A percentile compares a stretch with the other conserved stretches of the same genome.
These are phyloP conservation scores for Agonopterix heracliana DNA, from an alignment of 2,888 invertebrate genomes.

Conservation along the genomic window DNA sequence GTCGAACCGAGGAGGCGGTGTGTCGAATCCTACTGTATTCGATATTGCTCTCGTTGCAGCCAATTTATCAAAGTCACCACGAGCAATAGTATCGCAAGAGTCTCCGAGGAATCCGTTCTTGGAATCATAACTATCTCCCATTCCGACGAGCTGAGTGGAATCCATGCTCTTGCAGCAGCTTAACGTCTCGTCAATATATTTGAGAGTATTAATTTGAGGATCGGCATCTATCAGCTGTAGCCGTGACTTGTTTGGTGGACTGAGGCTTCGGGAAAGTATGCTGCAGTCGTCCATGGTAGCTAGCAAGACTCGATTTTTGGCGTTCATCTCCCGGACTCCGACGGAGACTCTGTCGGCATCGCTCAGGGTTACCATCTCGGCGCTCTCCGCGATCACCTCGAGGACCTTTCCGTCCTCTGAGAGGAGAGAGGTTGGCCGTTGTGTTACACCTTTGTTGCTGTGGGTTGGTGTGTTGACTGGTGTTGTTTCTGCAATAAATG, in stretches of 20 bases:
- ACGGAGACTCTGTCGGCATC: conserved; percentile 63
- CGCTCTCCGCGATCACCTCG: conserved; percentile 81
- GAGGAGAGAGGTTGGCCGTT: conserved; percentile 79
- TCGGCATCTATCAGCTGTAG: conserved; percentile 65
- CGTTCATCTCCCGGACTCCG: conserved; percentile 64
- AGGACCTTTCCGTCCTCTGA: conserved; percentile 78
- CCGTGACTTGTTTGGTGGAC: conserved; percentile 61
- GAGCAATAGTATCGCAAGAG: conserved; percentile 65
- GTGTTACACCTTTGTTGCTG: conserved; percentile 44
- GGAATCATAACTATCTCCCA: conserved; percentile 70
- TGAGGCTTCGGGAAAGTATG: conserved; percentile 63
- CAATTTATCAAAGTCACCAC: conserved; percentile 55
- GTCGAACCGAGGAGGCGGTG: conserved; percentile 54
- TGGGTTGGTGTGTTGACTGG: conserved; percentile 68
- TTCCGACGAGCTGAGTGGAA: conserved; percentile 63
- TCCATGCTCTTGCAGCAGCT: conserved; percentile 70
- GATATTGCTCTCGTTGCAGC: conserved; percentile 39
- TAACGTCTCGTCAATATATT: conserved; percentile 77
- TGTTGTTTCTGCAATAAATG: conserved; percentile 55
- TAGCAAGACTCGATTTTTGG: conserved; percentile 66
- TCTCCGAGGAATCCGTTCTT: conserved; percentile 64
- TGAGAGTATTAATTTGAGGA: conserved; percentile 75
- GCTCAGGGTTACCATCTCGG: conserved; percentile 81
- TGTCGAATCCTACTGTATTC: conserved; percentile 47
- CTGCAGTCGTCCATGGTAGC: conserved; percentile 75